Evolutionary conservation across 2,888 invertebrate genomes (phyloP).

Genomic region (Hydroisotoma schaefferi): DNA sequence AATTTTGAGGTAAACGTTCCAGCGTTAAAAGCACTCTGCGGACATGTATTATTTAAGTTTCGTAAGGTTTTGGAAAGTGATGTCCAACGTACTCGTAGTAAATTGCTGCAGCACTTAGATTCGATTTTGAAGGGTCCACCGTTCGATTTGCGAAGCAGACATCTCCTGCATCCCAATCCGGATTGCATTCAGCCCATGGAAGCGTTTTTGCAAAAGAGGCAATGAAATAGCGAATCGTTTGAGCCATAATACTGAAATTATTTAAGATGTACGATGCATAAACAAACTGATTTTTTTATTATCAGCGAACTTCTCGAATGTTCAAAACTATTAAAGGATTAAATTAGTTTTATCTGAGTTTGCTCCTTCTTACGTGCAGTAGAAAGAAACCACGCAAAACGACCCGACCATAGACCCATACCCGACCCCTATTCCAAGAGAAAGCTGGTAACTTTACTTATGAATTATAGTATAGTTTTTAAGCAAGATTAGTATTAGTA

Average conservation of each 20-base stretch:
- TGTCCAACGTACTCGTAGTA: slow-evolving; percentile 1
- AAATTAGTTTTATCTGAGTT: too few relatives aligned
- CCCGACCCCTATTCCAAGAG: too few relatives aligned
- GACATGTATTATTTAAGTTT: too few relatives aligned
- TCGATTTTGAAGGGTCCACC: background rate
- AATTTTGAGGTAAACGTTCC: slow-evolving; percentile 10
- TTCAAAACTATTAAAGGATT: too few relatives aligned
- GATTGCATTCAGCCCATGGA: background rate
- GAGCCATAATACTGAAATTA: slow-evolving; percentile 58
- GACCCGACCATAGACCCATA: slow-evolving; percentile 54
- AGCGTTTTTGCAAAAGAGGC: slow-evolving; percentile 61
- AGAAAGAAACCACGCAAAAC: slow-evolving; percentile 64
- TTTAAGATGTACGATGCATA: background rate
- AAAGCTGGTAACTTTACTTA: too few relatives aligned
- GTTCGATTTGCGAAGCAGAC: background rate
- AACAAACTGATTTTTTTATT: background rate
- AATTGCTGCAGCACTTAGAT: background rate
- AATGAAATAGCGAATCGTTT: slow-evolving; percentile 68
- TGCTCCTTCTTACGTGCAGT: background rate
- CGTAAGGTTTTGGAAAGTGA: too few relatives aligned
- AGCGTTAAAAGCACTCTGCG: too few relatives aligned
- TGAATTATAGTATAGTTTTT: too few relatives aligned
- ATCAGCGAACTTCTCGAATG: too few relatives aligned
- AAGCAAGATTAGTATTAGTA: too few relatives aligned
- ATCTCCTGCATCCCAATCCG: background rate